Conservation (phyloP, 2,888 invertebrate genomes). For the Eristalinus aeneus region DNA sequence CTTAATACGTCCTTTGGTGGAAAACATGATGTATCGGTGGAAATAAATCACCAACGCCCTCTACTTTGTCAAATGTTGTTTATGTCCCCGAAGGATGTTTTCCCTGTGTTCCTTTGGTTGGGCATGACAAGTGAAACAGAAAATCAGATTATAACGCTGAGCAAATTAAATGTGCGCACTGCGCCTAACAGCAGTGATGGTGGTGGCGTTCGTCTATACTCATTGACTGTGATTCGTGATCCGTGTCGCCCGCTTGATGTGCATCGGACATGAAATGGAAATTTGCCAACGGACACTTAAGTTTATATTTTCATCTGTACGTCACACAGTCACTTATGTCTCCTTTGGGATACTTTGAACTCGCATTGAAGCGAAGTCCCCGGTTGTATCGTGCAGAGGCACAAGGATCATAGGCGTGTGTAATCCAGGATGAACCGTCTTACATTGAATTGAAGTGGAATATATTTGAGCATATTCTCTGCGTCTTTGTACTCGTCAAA, state of each 20-base stretch:
- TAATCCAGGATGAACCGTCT: not conserved
- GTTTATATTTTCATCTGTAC: not conserved
- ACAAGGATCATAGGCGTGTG: not conserved
- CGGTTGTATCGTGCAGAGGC: not conserved
- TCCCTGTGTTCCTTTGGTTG: not conserved
- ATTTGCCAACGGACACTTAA: not conserved
- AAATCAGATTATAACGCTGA: slow-evolving; percentile 13
- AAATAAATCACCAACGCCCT: slow-evolving; percentile 14
- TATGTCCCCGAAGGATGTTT: not conserved
- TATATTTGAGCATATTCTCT: not conserved
- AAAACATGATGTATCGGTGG: not conserved
- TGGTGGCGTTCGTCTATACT: not conserved
- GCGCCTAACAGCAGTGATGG: too few relatives aligned
- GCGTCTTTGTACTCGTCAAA: not conserved
- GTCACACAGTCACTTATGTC: not conserved
- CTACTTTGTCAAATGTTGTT: slow-evolving; percentile 3
- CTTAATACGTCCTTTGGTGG: not conserved
- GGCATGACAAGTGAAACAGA: not conserved
- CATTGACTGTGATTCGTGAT: slow-evolving; percentile 4
- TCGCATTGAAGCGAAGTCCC: slow-evolving; percentile 1
- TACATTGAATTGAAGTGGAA: not conserved
- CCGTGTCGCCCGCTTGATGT: slow-evolving; percentile 7
- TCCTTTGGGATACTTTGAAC: not conserved
- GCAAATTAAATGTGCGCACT: slow-evolving; percentile 31
- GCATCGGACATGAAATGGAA: slow-evolving; percentile 17